Percentiles rank a stretch among this genome's conserved stretches.
phyloP scores from a whole-genome alignment of 2,888 invertebrate species.

The Rhabditoides inermis region DNA sequence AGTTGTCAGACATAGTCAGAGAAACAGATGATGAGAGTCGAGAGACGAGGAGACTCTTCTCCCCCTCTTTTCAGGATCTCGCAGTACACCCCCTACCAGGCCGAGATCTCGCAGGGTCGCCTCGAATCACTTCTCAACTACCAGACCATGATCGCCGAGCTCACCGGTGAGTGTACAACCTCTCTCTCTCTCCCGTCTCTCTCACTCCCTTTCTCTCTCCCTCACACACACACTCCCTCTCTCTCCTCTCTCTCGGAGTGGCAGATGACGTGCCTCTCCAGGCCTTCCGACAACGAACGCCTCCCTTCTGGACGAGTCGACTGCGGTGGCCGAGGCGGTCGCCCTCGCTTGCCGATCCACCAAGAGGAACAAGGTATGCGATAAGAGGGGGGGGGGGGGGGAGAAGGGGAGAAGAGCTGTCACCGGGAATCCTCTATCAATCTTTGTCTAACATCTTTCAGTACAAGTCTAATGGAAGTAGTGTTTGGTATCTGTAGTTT shows the following conservation, averaged over 20 bases:
- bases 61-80: conserved; percentile 31
- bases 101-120: conserved; percentile 92
- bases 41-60: no score
- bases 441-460: background rate
- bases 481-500: no score
- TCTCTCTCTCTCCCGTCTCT: no score
- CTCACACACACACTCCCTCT: no score
- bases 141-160: conserved; percentile 89
- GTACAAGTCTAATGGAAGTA: no score
- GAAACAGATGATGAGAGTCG: no score
- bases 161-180: conserved; percentile 80
- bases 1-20: no score
- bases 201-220: no score
- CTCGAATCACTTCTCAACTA: conserved; percentile 90
- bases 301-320: conserved; percentile 85
- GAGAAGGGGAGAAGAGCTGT: no score
- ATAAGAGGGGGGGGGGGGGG: background rate
- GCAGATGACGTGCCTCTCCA: no score
- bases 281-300: conserved; percentile 79
- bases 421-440: no score
- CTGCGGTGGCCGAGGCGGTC: conserved; percentile 94
- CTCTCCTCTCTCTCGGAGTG: no score
- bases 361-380: conserved; percentile 27
- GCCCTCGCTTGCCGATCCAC: conserved; percentile 60
- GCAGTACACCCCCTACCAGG: conserved; percentile 62